These are phyloP conservation scores for Danio jaintianensis DNA, from an alignment of 2,797 vertebrate species.

Conservation along the genomic window DNA sequence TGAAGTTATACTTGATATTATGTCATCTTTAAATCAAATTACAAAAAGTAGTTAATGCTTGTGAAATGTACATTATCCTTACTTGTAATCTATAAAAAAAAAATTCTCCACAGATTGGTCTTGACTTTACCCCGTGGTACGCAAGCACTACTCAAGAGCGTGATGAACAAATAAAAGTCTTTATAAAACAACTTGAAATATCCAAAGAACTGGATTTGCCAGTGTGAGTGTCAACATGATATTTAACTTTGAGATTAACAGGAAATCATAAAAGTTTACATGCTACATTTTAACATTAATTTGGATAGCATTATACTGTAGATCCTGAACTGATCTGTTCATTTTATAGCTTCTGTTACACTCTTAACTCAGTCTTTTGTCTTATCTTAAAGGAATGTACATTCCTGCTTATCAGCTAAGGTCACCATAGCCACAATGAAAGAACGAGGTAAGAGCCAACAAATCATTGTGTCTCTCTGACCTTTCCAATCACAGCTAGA, in stretches of 20 bases:
- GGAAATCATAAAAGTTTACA: neutral
- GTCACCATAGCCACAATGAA: conserved; percentile 67
- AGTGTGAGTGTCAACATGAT: conserved; percentile 57
- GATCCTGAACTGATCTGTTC: neutral
- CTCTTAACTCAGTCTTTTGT: conserved; percentile 1
- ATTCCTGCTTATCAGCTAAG: conserved; percentile 70
- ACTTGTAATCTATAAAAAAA: too few relatives aligned
- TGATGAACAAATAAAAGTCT: conserved; percentile 67
- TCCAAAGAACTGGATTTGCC: conserved; percentile 68
- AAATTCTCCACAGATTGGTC: conserved; percentile 63
- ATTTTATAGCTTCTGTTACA: neutral
- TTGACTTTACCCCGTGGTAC: conserved; percentile 71
- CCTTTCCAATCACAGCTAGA: conserved; percentile 36
- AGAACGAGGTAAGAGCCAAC: conserved; percentile 65
- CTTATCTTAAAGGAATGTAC: conserved; percentile 68
- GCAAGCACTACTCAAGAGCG: conserved; percentile 58
- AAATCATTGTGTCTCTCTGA: conserved; percentile 16
- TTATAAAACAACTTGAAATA: conserved; percentile 66
- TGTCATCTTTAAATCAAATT: too few relatives aligned
- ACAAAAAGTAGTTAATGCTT: too few relatives aligned
- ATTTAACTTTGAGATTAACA: neutral
- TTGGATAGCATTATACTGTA: neutral
- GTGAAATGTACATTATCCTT: too few relatives aligned
- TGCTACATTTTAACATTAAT: neutral
- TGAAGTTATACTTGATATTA: too few relatives aligned